Percentiles rank a stretch among this genome's conserved stretches.
Evolutionary conservation across 2,888 invertebrate species (phyloP).

Genomic region (Antitype chi): DNA sequence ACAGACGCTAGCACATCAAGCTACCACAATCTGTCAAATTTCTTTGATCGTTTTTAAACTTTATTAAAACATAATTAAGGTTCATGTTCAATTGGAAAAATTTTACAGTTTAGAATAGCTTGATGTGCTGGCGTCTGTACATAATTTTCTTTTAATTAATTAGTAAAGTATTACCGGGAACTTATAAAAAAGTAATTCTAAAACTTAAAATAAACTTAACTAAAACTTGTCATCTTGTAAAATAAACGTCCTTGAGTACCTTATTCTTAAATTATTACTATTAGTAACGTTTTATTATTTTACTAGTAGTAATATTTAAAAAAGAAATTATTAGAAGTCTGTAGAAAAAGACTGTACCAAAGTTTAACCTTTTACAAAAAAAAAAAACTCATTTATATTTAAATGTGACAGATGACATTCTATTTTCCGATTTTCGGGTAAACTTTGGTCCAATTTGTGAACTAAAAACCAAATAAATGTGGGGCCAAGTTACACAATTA

Average conservation of each 20-base stretch:
- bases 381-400: not conserved
- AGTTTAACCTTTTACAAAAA: slow-evolving; percentile 32
- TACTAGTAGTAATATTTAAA: slow-evolving; percentile 50
- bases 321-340: slow-evolving; percentile 27
- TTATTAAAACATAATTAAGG: too few relatives aligned
- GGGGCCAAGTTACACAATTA: slow-evolving; percentile 51
- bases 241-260: slow-evolving; percentile 45
- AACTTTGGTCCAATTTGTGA: slow-evolving; percentile 49
- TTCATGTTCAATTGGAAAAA: too few relatives aligned
- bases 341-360: slow-evolving; percentile 48
- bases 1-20: too few relatives aligned
- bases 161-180: slow-evolving; percentile 60
- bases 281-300: slow-evolving; percentile 36
- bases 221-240: slow-evolving; percentile 64
- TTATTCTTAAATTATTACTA: slow-evolving; percentile 40
- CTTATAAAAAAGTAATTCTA: slow-evolving; percentile 55
- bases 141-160: slow-evolving; percentile 54
- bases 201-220: slow-evolving; percentile 56
- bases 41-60: too few relatives aligned
- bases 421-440: slow-evolving; percentile 18
- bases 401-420: not conserved
- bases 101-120: too few relatives aligned
- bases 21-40: too few relatives aligned
- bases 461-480: slow-evolving; percentile 43
- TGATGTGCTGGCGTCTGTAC: too few relatives aligned